Evolutionary conservation across 2,797 vertebrate species (phyloP), one percentile per base, ranked within the genome.

Genomic region (Petrocephalus sullivani): DNA sequence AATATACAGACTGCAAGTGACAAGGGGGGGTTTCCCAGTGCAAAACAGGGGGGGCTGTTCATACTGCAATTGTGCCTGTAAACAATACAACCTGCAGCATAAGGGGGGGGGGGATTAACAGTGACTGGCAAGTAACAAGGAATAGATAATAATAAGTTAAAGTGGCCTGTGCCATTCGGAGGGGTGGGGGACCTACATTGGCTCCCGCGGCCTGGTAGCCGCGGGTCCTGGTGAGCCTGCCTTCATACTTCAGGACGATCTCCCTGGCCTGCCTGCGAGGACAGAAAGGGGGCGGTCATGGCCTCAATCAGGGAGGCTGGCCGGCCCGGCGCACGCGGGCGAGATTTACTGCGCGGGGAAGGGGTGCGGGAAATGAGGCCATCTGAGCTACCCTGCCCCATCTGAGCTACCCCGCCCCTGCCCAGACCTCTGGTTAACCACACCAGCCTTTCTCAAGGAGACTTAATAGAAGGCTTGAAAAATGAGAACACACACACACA

Each of bases 171-270:
- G 64, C 28, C 64, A 71, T 9, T 67, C 33, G 64, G 28, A 28
- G 61, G 9, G 61, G 64, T 3, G 64, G 4, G 60, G 75, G 87
- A 94, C 89, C 0, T 95, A 99, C 98, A 93, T 99, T 97, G 87
- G 98, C 97, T 46, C 98, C 98, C 3, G 98, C 98, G 0, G 98
- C 98, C 91, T 99, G 98, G 94, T 99, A 99, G 0, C 98, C 98
- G 86, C 98, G 95, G 0, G 98, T 99, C 91, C 98, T 96, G 0
- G 98, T 99, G 90, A 99, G 94, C 33, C 97, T 94, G 83, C 98
- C 98, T 92, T 99, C 98, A 1, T 98, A 99, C 93, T 96, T 97
- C 85, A 99, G 93, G 64, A 99, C 97, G 0, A 98, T 97, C 92
- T 98, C 97, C 94, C 97, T 97, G 0, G 98, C 98, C 89, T 98